phyloP scores from a whole-genome alignment of 2,797 vertebrate species.

The Sebastes diploproa region DNA sequence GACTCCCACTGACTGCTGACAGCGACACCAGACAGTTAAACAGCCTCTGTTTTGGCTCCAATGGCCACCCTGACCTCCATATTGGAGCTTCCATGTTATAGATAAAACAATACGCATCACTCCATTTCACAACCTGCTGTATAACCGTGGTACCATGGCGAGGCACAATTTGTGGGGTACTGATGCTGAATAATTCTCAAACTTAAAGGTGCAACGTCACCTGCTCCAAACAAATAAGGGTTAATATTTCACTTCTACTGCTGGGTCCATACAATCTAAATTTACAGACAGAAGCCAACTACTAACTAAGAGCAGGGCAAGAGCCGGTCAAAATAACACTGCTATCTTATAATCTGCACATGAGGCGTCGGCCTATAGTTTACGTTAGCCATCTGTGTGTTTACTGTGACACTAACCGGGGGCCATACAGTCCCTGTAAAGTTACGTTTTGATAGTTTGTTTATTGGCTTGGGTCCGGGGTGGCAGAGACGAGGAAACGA shows the following conservation, averaged over 20 bases:
- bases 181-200: neutral
- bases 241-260: neutral
- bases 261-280: neutral
- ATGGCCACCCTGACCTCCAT: neutral
- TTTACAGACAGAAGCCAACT: neutral
- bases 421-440: neutral
- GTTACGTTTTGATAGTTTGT: neutral
- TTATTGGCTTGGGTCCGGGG: neutral
- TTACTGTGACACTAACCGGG: no score
- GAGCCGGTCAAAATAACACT: neutral
- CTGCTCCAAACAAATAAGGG: neutral
- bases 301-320: neutral
- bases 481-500: neutral
- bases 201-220: neutral
- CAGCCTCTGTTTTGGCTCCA: neutral
- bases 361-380: neutral
- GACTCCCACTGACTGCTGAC: conserved; percentile 2
- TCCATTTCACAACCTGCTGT: neutral
- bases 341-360: neutral
- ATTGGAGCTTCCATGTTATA: neutral
- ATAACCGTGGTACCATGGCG: neutral
- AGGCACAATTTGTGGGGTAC: neutral
- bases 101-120: neutral
- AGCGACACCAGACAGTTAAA: neutral
- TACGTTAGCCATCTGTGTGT: neutral